These are phyloP conservation scores for Chironomus tentans DNA, from an alignment of 2,888 invertebrate species.

Conservation along the genomic window DNA sequence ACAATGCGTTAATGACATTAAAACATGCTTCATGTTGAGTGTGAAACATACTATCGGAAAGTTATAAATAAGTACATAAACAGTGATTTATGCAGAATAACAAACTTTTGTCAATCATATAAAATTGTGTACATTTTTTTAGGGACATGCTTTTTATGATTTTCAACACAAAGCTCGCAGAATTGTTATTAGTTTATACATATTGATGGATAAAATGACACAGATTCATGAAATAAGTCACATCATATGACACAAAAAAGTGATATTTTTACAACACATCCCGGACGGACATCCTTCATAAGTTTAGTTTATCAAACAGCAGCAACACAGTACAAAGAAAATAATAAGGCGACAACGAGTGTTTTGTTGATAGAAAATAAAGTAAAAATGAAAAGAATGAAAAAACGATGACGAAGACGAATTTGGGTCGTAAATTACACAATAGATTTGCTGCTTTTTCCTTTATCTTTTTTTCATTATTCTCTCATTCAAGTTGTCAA, in stretches of 20 bases:
- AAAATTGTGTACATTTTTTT: too few relatives aligned
- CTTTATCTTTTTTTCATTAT: background rate
- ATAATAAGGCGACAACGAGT: background rate
- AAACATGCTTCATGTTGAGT: too few relatives aligned
- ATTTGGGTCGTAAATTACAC: slow-evolving; percentile 26
- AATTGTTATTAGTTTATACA: background rate
- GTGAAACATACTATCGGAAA: too few relatives aligned
- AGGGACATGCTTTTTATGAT: too few relatives aligned
- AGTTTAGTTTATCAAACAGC: background rate
- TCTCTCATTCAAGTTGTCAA: background rate
- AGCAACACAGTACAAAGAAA: background rate
- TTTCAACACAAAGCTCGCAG: too few relatives aligned
- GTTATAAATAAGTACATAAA: too few relatives aligned
- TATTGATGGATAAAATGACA: too few relatives aligned
- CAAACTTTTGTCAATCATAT: too few relatives aligned
- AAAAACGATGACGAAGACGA: slow-evolving; percentile 6
- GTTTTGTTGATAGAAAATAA: background rate
- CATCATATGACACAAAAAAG: background rate
- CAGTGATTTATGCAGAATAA: too few relatives aligned
- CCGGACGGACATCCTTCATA: background rate
- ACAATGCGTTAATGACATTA: too few relatives aligned
- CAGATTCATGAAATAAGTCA: too few relatives aligned
- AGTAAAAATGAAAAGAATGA: background rate
- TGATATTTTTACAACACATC: background rate
- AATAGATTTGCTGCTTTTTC: slow-evolving; percentile 4